phyloP scores from a whole-genome alignment of 2,113 vertebrate species.

The Oreotragus oreotragus region DNA sequence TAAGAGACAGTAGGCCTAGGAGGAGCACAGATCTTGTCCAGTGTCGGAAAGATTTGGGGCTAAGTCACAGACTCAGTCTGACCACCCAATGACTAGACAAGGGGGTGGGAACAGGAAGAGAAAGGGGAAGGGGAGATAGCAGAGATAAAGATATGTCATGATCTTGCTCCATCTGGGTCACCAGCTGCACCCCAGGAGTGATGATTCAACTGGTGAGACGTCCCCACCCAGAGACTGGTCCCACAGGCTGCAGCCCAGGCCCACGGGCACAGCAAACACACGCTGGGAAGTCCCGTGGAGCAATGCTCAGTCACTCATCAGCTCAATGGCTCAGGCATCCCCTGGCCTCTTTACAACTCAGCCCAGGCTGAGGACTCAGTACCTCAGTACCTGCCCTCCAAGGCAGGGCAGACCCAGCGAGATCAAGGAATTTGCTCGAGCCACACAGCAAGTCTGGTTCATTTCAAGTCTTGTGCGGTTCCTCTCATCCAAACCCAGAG shows the following conservation, averaged over 20 bases:
- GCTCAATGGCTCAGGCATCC: background rate
- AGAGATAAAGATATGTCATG: slow-evolving; percentile 34
- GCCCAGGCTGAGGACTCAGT: background rate
- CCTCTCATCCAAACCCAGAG: background rate
- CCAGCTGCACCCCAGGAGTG: slow-evolving; percentile 1
- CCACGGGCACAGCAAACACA: background rate
- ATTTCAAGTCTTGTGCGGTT: background rate
- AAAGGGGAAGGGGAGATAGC: slow-evolving; percentile 37
- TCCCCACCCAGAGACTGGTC: slow-evolving; percentile 58
- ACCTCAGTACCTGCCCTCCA: background rate
- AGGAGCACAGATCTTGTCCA: background rate
- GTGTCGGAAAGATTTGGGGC: background rate
- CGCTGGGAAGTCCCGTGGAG: background rate
- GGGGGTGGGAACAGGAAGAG: background rate
- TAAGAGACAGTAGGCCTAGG: background rate
- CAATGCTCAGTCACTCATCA: background rate
- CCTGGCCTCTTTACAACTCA: background rate
- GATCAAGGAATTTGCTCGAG: background rate
- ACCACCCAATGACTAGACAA: background rate
- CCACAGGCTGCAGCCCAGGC: background rate
- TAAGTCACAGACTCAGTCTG: background rate
- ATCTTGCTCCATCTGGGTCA: slow-evolving; percentile 60
- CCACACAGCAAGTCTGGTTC: background rate
- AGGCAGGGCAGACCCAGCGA: background rate
- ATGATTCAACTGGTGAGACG: slow-evolving; percentile 40